These are phyloP conservation scores for Nannoperca australis DNA, from an alignment of 2,797 vertebrate species.

Conservation along the genomic window DNA sequence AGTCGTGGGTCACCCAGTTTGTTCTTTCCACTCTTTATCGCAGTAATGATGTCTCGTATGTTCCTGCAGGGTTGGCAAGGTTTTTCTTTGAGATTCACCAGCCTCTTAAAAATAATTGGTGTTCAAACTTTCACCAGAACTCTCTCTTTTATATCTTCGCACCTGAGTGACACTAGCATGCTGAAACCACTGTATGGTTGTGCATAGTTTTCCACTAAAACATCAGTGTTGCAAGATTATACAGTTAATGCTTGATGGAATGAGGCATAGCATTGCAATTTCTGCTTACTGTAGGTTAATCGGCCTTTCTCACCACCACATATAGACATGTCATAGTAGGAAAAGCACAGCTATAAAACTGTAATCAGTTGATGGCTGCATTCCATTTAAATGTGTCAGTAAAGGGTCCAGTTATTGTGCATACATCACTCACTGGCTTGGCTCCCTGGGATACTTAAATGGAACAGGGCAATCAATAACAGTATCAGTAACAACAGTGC, in stretches of 20 bases:
- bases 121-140: constrained; percentile 24
- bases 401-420: constrained; percentile 9
- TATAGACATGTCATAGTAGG: neutral
- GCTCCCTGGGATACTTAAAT: neutral
- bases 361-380: neutral
- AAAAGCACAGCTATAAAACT: constrained; percentile 4
- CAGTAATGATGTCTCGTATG: neutral
- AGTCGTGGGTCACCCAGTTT: neutral
- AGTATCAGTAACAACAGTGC: neutral
- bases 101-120: constrained; percentile 23
- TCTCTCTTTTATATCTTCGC: neutral
- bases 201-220: neutral
- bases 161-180: neutral
- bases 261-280: neutral
- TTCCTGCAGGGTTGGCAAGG: constrained; percentile 7
- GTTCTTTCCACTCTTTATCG: constrained; percentile 1
- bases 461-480: neutral
- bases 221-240: neutral
- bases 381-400: constrained; percentile 7
- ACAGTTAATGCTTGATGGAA: neutral
- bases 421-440: constrained; percentile 3
- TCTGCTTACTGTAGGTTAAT: neutral
- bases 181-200: neutral
- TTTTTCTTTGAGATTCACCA: constrained; percentile 18
- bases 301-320: neutral